Evolutionary conservation across 2,888 invertebrate species (phyloP), one percentile per base, ranked within the genome.

Genomic region (Sphaerophoria rueppellii): DNA sequence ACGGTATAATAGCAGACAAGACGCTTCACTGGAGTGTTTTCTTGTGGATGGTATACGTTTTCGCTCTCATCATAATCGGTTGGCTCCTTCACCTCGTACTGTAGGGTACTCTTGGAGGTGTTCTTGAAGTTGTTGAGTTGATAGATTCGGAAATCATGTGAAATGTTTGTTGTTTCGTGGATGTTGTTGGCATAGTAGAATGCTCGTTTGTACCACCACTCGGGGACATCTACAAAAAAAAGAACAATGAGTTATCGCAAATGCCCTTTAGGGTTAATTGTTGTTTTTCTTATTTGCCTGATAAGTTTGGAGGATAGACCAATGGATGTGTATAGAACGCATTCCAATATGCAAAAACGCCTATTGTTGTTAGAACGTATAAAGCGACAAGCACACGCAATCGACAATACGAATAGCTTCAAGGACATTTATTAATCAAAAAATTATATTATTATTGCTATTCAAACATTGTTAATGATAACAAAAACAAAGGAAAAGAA

Each of bases 1-100:
- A 94, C 92, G 86, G 93, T 93, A 91, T 96, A 96, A 91, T 96
- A 96, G 89, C 96, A 96, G 11, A 95, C 94, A 72, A 94, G 87
- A 4, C 82, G 78, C 87, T 89, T 90, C 35, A 76, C 77, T 57
- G 65, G 11, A 9, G 16, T 24, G 3, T 3, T 61, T 24, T 80
- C 57, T 4, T 63, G 79, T 6, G 48, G 43, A 32, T 52, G 71
- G 40, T 72, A 72, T 12, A 57, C 37, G 12, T 46, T 24, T 24
- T 24, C 24, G 24, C 1, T 46, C 5, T 78, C 71, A 0, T 6
- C 72, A 12, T 71, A 60, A 5, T 86, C 71, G 5, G 69, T 46
- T 4, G 72, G n/a, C 12, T 83, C 72, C 63, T 76, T 79, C 0
- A 82, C 35, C 60, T 82, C 79, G 58, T 77, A 71, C 4, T 74